Evolutionary conservation across 2,113 vertebrate species (phyloP), one percentile per base, ranked within the genome.

Genomic region (Poecile atricapillus): DNA sequence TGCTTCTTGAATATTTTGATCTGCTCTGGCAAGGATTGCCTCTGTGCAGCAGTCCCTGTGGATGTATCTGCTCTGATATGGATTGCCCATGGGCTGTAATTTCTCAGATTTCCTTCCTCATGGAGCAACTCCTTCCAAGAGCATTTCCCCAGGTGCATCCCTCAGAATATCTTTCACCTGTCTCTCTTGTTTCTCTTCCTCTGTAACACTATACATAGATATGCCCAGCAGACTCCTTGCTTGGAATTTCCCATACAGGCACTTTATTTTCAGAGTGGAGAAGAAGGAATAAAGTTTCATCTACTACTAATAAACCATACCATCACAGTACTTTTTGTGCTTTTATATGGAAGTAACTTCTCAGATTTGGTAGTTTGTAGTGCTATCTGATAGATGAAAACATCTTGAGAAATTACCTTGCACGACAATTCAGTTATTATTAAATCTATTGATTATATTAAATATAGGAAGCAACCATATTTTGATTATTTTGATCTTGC

Each of bases 71-170:
- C n/a, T 24, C 47, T 6, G 2, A 6, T 31, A 7, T 15, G 8
- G 28, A 30, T n/a, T 52, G 20, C 20, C 11, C 2, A 4, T 22
- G n/a, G 25, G n/a, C 30, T 2, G 0, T 24, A 1, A 3, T 47
- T 86, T 30, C 41, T 56, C 23, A 74, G 28, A 28, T 11, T 30
- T 44, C 65, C 7, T 35, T 44, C 20, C 28, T 78, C 27, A 52
- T 25, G n/a, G n/a, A 64, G 15, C 33, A 74, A 15, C 41, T 82
- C 11, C 33, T 93, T 78, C 75, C 20, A 68, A 22, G 53, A 80
- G 2, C 6, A 3, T 31, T 5, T 56, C 17, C 60, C 18, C 35
- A 52, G 9, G 3, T 4, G 0, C 24, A 19, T 43, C 15, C 19
- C 75, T 39, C 24, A 60, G 74, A 60, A 18, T 24, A 2, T 28